Base-by-base conservation (phyloP, 1,140 invertebrate genomes). In the Megalopta genalis region DNA sequence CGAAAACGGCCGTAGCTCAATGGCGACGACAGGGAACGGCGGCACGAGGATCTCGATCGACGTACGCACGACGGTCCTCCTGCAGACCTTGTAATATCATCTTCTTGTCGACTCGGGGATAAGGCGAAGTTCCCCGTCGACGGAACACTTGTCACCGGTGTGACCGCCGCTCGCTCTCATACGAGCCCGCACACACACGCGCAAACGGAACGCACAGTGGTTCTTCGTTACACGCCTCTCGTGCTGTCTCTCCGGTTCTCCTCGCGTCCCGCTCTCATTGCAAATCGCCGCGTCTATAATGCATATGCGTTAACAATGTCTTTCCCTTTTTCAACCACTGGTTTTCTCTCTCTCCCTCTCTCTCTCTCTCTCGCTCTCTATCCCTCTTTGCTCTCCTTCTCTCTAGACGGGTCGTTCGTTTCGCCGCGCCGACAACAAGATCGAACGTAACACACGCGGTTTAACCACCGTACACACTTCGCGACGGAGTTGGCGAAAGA, bases 141-240 rank as follows among this genome's bases (percentile, higher is more conserved):
- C 69, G 72, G 49, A 71, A 84, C 78, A 85, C 83, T 84, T 84
- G 83, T 85, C 83, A 84, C 69, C 79, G 77, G 70, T 64, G 73
- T 57, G 60, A 52, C 75, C 73, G 77, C 71, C 54, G 62, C 73
- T 63, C 82, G 72, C 82, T 85, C 78, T 81, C 83, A 84, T 85
- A 71, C 80, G 84, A 84, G 60, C 68, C 21, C 52, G 68, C 68
- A 39, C 52, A 39, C 72, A 54, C 72, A 63, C 83, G 83, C 49
- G 71, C 52, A 79, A 79, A 79, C 63, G 25, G 39, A 59, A 66
- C 70, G 63, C 77, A 60, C 77, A 80, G 77, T 66, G 77, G 64
- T 74, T 73, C 62, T 62, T 78, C 69, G 46, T 78, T 72, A 64
- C 46, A 64, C 69, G 60, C 2, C 39, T 78, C 23, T 64, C 60